A percentile compares a stretch with the other conserved stretches of the same genome.
phyloP scores from a whole-genome alignment of 2,888 invertebrate species.

The Holacanthella duospinosa region DNA sequence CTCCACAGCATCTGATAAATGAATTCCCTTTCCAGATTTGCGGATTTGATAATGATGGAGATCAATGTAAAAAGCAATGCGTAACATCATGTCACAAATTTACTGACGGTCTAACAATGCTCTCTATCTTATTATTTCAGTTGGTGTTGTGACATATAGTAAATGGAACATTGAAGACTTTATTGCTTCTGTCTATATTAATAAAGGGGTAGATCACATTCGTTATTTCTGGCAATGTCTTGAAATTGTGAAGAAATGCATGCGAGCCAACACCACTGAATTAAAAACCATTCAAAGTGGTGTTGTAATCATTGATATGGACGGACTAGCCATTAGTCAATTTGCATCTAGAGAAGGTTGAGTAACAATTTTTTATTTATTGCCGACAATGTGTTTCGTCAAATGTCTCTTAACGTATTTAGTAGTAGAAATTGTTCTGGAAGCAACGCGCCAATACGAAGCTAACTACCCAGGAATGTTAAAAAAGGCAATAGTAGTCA shows the following conservation, averaged over 20 bases:
- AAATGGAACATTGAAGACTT: constrained; percentile 7
- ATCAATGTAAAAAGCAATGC: constrained; percentile 20
- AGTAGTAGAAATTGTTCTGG: constrained; percentile 3
- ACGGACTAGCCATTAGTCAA: constrained; percentile 13
- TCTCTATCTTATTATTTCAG: background rate
- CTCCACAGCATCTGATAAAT: constrained; percentile 18
- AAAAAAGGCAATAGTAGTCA: constrained; percentile 13
- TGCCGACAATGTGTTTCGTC: background rate
- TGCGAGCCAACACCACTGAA: background rate
- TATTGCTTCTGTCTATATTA: background rate
- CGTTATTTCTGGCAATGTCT: background rate
- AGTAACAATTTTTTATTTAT: too few species aligned
- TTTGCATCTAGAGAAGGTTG: constrained; percentile 17
- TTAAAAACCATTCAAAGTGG: constrained; percentile 1
- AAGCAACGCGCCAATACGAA: constrained; percentile 10
- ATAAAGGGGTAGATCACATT: background rate
- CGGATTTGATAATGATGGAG: constrained; percentile 31
- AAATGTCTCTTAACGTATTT: background rate
- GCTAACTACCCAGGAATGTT: constrained; percentile 15
- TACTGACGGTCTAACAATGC: too few species aligned
- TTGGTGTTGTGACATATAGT: constrained; percentile 8
- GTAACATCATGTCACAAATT: too few species aligned
- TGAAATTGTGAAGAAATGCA: background rate
- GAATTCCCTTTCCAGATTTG: constrained; percentile 27
- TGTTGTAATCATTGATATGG: constrained; percentile 18